Evolutionary conservation across 1,140 invertebrate genomes (phyloP).

Genomic region (Papilio glaucus): DNA sequence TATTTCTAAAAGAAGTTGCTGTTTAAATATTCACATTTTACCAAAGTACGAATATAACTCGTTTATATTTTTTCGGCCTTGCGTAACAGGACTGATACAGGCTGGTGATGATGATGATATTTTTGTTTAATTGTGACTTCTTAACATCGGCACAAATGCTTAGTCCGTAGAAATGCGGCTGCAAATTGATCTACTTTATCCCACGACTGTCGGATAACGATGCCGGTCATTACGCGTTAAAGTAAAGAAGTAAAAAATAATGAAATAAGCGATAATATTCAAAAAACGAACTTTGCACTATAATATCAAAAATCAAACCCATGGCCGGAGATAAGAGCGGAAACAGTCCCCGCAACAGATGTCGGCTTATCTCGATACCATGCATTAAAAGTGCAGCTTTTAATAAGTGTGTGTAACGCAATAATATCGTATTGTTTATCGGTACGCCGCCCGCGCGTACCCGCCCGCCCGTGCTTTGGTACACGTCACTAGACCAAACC

Average conservation of each 20-base stretch:
- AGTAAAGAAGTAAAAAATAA: not conserved
- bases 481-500: conserved; percentile 32
- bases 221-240: not conserved
- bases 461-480: conserved; percentile 40
- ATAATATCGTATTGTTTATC: conserved; percentile 77
- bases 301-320: conserved; percentile 19
- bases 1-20: too few species aligned
- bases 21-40: too few species aligned
- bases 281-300: conserved; percentile 7
- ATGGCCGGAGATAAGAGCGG: conserved; percentile 42
- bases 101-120: too few species aligned
- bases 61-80: too few species aligned
- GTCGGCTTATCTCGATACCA: conserved; percentile 65
- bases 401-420: conserved; percentile 71
- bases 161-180: too few species aligned
- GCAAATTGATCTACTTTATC: too few species aligned
- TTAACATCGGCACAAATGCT: too few species aligned
- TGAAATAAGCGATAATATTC: not conserved
- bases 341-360: conserved; percentile 61
- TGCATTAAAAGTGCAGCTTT: conserved; percentile 70
- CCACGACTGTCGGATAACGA: too few species aligned
- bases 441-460: conserved; percentile 54
- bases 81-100: too few species aligned
- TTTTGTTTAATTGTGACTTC: too few species aligned
- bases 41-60: too few species aligned